phyloP scores from a whole-genome alignment of 2,113 vertebrate genomes.

The Plecotus auritus region DNA sequence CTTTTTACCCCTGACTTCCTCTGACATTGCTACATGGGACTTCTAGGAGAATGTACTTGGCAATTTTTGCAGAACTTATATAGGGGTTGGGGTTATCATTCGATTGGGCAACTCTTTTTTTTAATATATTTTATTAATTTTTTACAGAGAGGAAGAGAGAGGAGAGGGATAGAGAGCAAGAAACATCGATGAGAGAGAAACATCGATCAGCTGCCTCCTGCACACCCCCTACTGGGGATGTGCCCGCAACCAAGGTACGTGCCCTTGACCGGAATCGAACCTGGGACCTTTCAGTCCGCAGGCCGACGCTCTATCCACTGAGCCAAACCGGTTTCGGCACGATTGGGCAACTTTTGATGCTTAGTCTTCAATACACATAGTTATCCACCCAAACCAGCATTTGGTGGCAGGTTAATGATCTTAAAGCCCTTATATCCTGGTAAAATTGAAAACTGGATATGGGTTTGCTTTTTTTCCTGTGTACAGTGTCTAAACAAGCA shows the following conservation, averaged over 20 bases:
- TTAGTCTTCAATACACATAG: neutral
- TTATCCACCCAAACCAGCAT: neutral
- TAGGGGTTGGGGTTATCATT: neutral
- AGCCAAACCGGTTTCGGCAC: too few species aligned
- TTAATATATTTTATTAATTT: too few species aligned
- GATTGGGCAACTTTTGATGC: neutral
- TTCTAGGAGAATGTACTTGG: accelerated
- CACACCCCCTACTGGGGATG: too few species aligned
- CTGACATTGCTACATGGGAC: neutral
- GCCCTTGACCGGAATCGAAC: too few species aligned
- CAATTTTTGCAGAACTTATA: neutral
- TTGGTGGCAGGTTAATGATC: neutral
- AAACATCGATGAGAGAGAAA: too few species aligned
- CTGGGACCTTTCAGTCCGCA: too few species aligned
- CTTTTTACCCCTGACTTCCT: neutral
- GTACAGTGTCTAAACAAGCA: neutral
- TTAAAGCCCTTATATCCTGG: neutral
- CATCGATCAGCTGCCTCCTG: too few species aligned
- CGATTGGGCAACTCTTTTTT: accelerated
- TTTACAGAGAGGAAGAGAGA: too few species aligned
- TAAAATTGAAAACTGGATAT: neutral
- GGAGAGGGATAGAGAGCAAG: too few species aligned
- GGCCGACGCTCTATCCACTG: too few species aligned
- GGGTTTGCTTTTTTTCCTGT: neutral
- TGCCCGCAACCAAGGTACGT: too few species aligned